Evolutionary conservation across 2,797 vertebrate species (phyloP).

Genomic region (Centroberyx gerrardi): DNA sequence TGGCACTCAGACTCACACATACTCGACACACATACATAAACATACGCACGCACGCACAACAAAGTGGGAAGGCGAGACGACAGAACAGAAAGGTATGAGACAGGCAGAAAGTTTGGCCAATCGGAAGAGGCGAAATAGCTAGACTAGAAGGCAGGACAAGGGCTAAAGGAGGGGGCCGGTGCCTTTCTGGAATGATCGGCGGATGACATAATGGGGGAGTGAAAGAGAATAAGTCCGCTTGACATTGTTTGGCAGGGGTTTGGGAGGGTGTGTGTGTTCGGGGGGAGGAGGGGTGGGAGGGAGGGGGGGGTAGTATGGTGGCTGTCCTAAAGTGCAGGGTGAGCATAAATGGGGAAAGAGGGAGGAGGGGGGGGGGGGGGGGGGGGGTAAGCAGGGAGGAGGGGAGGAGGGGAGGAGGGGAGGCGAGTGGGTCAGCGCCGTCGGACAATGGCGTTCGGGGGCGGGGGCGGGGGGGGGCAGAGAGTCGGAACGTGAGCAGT

Average conservation of each 20-base stretch:
- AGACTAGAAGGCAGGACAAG: constrained; percentile 41
- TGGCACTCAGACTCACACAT: constrained; percentile 91
- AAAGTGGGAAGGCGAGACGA: constrained; percentile 86
- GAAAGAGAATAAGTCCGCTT: constrained; percentile 92
- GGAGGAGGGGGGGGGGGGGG: constrained; percentile 39
- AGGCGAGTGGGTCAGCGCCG: constrained; percentile 87
- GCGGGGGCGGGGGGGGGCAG: constrained; percentile 23
- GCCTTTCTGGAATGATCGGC: constrained; percentile 92
- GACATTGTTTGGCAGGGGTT: constrained; percentile 93
- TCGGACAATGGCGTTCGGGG: constrained; percentile 76
- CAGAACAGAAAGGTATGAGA: constrained; percentile 30
- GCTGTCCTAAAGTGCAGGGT: constrained; percentile 80
- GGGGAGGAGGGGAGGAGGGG: constrained; percentile 85
- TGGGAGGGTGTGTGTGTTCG: constrained; percentile 47
- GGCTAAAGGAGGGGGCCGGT: constrained; percentile 76
- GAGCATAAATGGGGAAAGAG: constrained; percentile 78
- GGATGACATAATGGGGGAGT: constrained; percentile 93
- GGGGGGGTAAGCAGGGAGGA: constrained; percentile 72
- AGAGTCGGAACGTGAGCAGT: constrained; percentile 88
- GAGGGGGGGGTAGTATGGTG: constrained; percentile 39
- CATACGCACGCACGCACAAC: constrained; percentile 44
- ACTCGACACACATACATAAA: background rate
- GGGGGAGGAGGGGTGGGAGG: constrained; percentile 14
- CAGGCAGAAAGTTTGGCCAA: constrained; percentile 37
- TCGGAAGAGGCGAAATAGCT: constrained; percentile 30